phyloP scores from a whole-genome alignment of 2,888 invertebrate species.

The Idaea aversata region DNA sequence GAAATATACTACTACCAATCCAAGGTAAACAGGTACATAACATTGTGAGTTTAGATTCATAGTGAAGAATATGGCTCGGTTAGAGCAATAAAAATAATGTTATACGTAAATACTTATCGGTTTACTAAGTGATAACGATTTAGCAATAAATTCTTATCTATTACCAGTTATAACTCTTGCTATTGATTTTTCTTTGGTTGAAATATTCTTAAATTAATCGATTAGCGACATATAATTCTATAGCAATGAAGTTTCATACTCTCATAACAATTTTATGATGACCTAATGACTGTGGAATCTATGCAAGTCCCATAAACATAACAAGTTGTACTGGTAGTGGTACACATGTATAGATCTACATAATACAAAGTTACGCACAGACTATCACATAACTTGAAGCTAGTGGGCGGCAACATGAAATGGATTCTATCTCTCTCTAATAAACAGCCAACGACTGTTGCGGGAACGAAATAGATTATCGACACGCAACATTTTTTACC shows the following conservation, averaged over 20 bases:
- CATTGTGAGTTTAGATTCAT: neutral
- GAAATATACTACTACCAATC: neutral
- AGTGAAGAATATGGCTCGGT: neutral
- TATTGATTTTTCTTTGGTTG: neutral
- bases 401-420: constrained; percentile 58
- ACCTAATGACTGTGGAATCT: neutral
- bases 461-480: constrained; percentile 38
- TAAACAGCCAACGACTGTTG: constrained; percentile 26
- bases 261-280: neutral
- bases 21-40: neutral
- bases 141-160: constrained; percentile 8
- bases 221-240: neutral
- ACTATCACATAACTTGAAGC: constrained; percentile 44
- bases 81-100: neutral
- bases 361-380: constrained; percentile 1
- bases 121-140: constrained; percentile 3
- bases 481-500: constrained; percentile 37
- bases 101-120: neutral
- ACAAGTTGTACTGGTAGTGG: neutral
- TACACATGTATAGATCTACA: neutral
- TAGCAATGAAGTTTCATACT: neutral
- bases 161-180: neutral
- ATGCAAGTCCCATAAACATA: neutral
- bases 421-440: constrained; percentile 42
- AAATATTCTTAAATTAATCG: neutral